Evolutionary conservation across 2,888 invertebrate species (phyloP).

Genomic region (Acrobasis repandana): DNA sequence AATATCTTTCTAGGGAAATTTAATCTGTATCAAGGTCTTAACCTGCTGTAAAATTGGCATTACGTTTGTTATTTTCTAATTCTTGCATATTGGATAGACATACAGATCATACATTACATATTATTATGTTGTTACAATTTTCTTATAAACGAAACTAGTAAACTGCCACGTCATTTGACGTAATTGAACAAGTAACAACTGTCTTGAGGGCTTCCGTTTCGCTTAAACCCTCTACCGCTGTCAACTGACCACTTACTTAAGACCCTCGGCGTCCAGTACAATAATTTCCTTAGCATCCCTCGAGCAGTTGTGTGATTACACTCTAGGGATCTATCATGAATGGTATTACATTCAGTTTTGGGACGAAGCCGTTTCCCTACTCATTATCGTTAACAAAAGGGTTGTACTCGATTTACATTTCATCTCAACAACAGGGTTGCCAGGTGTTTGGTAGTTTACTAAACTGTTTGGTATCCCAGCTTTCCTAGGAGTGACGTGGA

Average conservation of each 20-base stretch:
- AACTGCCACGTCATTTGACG: slow-evolving; percentile 51
- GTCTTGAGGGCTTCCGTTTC: slow-evolving; percentile 51
- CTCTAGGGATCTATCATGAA: slow-evolving; percentile 36
- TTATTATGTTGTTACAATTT: slow-evolving; percentile 28
- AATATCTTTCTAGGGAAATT: too few species aligned
- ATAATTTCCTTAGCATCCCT: slow-evolving; percentile 38
- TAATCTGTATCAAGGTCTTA: too few species aligned
- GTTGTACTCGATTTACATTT: slow-evolving; percentile 65
- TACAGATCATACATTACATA: too few species aligned
- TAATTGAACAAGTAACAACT: slow-evolving; percentile 61
- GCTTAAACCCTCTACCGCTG: slow-evolving; percentile 40
- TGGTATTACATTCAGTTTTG: slow-evolving; percentile 50
- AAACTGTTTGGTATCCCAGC: too few species aligned
- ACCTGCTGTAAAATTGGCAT: too few species aligned
- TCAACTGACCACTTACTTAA: slow-evolving; percentile 45
- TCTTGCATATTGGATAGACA: too few species aligned
- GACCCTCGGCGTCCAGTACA: slow-evolving; percentile 42
- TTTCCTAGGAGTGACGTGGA: too few species aligned
- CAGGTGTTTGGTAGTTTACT: slow-evolving; percentile 28
- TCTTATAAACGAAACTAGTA: slow-evolving; percentile 34
- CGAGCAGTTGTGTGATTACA: slow-evolving; percentile 34
- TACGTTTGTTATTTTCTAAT: too few species aligned
- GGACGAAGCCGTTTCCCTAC: slow-evolving; percentile 53
- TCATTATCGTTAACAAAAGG: slow-evolving; percentile 68
- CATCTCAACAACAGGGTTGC: slow-evolving; percentile 46